Base-by-base conservation (phyloP, 2,113 vertebrate genomes). In the Ursus arctos region DNA sequence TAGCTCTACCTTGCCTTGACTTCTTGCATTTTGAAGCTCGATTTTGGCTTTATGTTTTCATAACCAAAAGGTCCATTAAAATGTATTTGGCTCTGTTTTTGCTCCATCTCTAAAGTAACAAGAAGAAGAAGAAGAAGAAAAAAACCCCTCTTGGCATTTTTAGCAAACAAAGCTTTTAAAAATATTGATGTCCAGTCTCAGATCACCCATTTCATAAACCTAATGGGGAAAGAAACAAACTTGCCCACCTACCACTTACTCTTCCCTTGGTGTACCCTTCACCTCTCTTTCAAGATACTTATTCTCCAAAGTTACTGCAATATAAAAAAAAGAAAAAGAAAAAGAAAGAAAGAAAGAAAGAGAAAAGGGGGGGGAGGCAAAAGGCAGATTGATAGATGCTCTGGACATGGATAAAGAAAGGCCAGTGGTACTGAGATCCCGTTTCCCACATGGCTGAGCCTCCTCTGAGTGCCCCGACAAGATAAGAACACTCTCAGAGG, bases 111-210 rank as follows among this genome's bases (percentile, higher is more conserved):
- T 85, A 74, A 7, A 89, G 21, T n/a, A 82, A 88, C 11, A 93
- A 96, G 7, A 59, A 69, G 2, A 33, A 63, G 33, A 4, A 71
- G 11, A 51, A 28, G 3, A 12, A 65, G n/a, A n/a, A 65, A n/a
- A 12, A 65, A 88, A 49, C 22, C 6, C 53, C 43, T 33, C 7
- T 72, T 91, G 88, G 28, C 24, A 88, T 79, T 91, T 94, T 72
- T 82, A 93, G 85, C 92, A 96, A 95, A 47, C 9, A 96, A 94
- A 88, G 40, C 89, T 97, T 97, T 97, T 96, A 84, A 94, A 97
- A 96, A 95, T 94, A 96, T 90, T 90, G 72, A 88, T 96, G 40
- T 67, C 47, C 36, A 90, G 43, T 57, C 36, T 95, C 43, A 24
- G 24, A 72, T 94, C 69, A 43, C 53, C 31, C 24, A 59, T 16